Conservation (phyloP, 2,888 invertebrate genomes). For the Abrostola triplasia region DNA sequence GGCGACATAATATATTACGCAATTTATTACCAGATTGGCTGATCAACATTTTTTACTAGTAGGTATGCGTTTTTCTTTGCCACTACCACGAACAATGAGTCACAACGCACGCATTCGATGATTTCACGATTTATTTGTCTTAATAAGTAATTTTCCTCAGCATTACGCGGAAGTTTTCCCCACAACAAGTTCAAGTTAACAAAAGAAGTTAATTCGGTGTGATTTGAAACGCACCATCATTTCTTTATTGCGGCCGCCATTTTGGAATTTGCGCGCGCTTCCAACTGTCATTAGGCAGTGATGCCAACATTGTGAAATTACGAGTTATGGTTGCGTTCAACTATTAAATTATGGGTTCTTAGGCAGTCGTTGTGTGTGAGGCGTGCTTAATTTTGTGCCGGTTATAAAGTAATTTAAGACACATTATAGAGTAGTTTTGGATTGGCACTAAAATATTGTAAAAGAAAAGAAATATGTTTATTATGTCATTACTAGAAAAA, state of each 20-base stretch:
- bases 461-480: constrained; percentile 40
- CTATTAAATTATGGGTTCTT: constrained; percentile 82
- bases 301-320: constrained; percentile 85
- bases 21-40: constrained; percentile 18
- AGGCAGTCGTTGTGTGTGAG: constrained; percentile 67
- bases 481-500: constrained; percentile 25
- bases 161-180: constrained; percentile 59
- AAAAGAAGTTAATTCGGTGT: constrained; percentile 76
- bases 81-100: constrained; percentile 36
- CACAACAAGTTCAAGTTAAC: constrained; percentile 69
- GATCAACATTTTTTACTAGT: constrained; percentile 13
- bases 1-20: constrained; percentile 16
- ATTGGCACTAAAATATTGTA: constrained; percentile 49
- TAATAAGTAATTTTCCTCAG: constrained; percentile 52
- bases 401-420: constrained; percentile 76
- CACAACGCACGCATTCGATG: constrained; percentile 31
- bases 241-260: constrained; percentile 79
- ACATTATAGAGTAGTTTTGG: constrained; percentile 58
- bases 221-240: constrained; percentile 83
- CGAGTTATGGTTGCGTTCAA: constrained; percentile 80
- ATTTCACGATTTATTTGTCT: constrained; percentile 47
- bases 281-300: constrained; percentile 84
- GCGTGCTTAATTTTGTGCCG: constrained; percentile 73
- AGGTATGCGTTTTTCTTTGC: constrained; percentile 20
- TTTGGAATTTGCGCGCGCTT: constrained; percentile 79